Conservation (phyloP, 2,797 vertebrate species). For the Babyrousa celebensis region DNA sequence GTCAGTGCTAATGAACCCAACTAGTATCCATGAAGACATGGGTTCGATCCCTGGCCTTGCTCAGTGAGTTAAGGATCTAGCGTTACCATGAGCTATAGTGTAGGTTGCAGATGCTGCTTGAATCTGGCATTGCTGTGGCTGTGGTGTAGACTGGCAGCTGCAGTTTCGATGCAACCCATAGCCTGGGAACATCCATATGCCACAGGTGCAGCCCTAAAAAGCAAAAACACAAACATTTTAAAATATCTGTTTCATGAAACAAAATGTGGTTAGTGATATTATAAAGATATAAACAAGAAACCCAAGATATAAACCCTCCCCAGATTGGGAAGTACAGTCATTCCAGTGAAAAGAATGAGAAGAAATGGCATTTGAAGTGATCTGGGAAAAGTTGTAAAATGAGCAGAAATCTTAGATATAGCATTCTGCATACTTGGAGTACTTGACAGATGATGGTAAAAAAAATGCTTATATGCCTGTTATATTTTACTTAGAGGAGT, state of each 20-base stretch:
- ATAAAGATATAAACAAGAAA: slow-evolving; percentile 55
- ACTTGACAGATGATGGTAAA: slow-evolving; percentile 2
- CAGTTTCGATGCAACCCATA: no score
- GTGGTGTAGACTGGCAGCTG: no score
- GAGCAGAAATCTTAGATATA: slow-evolving; percentile 61
- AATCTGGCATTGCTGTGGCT: no score
- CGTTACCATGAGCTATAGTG: no score
- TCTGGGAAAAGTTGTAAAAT: slow-evolving; percentile 57
- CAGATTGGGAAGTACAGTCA: neutral
- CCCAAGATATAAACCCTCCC: neutral
- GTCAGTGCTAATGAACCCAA: no score
- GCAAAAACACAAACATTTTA: slow-evolving; percentile 52
- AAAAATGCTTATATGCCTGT: slow-evolving; percentile 24
- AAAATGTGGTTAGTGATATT: slow-evolving; percentile 19
- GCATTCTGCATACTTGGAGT: neutral
- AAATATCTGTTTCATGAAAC: slow-evolving; percentile 7
- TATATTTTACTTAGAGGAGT: slow-evolving; percentile 37
- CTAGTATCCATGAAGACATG: no score
- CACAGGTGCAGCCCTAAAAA: neutral
- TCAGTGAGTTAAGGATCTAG: no score
- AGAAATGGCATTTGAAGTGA: slow-evolving; percentile 23
- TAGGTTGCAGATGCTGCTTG: no score
- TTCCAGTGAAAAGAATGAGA: slow-evolving; percentile 19
- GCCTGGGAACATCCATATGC: no score
- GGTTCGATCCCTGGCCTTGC: no score